These are phyloP conservation scores for Magallana angulata DNA, from an alignment of 1,140 invertebrate species.

Conservation along the genomic window DNA sequence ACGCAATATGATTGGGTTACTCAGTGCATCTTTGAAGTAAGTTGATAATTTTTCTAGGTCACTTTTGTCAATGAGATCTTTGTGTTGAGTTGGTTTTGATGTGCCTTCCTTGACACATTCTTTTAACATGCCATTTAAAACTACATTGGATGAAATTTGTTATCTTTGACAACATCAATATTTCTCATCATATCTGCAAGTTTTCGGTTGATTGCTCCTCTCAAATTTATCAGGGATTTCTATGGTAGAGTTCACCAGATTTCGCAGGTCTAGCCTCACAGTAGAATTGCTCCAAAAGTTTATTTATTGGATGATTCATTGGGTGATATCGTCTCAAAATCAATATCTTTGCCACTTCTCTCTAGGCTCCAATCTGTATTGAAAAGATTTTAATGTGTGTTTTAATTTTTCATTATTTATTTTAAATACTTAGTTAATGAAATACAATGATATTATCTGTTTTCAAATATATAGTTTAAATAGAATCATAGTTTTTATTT, in stretches of 20 bases:
- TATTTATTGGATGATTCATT: not conserved
- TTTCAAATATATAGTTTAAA: not conserved
- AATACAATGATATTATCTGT: not conserved
- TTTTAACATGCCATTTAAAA: slow-evolving; percentile 35
- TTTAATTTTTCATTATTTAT: too few species aligned
- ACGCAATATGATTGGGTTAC: slow-evolving; percentile 21
- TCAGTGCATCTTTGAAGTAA: slow-evolving; percentile 22
- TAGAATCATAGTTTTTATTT: not conserved
- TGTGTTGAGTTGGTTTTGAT: slow-evolving; percentile 26
- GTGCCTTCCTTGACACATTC: not conserved
- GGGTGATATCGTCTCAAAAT: not conserved
- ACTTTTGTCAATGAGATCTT: slow-evolving; percentile 28
- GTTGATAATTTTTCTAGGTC: slow-evolving; percentile 33
- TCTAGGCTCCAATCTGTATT: slow-evolving; percentile 40
- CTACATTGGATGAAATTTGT: slow-evolving; percentile 38
- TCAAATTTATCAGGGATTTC: slow-evolving; percentile 18
- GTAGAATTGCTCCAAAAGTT: slow-evolving; percentile 23
- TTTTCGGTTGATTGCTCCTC: slow-evolving; percentile 38
- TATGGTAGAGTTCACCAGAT: not conserved
- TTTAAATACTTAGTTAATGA: not conserved
- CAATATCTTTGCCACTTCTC: not conserved
- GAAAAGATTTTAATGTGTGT: not conserved
- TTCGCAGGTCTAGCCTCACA: slow-evolving; percentile 4
- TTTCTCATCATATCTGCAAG: slow-evolving; percentile 22
- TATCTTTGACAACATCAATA: slow-evolving; percentile 42